Percentiles rank a stretch among this genome's conserved stretches.
These are phyloP conservation scores for Apoderus coryli DNA, from an alignment of 2,888 invertebrate species.

Conservation along the genomic window DNA sequence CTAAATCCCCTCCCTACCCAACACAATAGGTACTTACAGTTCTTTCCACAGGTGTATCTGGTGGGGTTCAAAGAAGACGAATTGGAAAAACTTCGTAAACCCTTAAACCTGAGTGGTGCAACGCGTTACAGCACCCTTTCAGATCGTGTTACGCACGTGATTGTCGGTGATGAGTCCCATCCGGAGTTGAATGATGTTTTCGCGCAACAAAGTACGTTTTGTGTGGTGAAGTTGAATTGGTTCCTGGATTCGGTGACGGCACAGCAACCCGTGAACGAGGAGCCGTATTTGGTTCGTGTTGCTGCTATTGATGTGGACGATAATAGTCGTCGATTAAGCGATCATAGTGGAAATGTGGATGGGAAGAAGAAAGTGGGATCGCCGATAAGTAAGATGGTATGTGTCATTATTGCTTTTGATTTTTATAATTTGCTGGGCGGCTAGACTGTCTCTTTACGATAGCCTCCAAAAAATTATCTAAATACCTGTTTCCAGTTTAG, in stretches of 20 bases:
- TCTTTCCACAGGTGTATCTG: conserved; percentile 45
- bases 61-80: conserved; percentile 49
- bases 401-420: no score
- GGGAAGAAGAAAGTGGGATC: conserved; percentile 27
- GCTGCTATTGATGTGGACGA: conserved; percentile 12
- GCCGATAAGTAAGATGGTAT: conserved; percentile 45
- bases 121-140: conserved; percentile 63
- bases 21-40: no score
- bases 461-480: no score
- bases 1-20: not conserved
- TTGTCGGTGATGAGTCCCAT: conserved; percentile 47
- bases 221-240: conserved; percentile 60
- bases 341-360: no score
- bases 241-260: conserved; percentile 55
- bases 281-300: conserved; percentile 27
- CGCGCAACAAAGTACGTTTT: conserved; percentile 21
- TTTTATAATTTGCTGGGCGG: no score
- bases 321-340: no score
- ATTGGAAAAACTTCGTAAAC: conserved; percentile 50
- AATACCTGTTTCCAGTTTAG: no score
- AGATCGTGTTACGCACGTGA: conserved; percentile 66
- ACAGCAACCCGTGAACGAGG: conserved; percentile 42
- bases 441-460: no score
- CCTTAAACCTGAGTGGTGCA: conserved; percentile 69
- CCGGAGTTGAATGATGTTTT: conserved; percentile 33